Evolutionary conservation across 2,797 vertebrate species (phyloP).

Genomic region (Argentina silus): DNA sequence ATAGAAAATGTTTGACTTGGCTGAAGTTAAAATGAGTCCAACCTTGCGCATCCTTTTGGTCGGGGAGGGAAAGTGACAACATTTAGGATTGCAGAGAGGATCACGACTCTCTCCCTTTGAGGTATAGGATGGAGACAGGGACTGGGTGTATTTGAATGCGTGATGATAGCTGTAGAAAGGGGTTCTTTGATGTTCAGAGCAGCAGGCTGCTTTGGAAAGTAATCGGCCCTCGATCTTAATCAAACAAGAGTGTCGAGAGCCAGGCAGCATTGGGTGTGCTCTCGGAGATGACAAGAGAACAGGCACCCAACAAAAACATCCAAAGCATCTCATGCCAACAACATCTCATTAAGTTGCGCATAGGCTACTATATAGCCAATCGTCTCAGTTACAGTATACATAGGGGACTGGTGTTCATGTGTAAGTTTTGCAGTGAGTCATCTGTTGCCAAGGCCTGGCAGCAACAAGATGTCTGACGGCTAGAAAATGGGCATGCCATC

Average conservation of each 20-base stretch:
- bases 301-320: neutral
- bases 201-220: neutral
- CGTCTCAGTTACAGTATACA: neutral
- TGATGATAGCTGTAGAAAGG: neutral
- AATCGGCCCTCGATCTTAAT: neutral
- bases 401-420: neutral
- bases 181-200: neutral
- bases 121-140: neutral
- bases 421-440: conserved; percentile 3
- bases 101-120: conserved; percentile 7
- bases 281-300: neutral
- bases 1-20: neutral
- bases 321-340: neutral
- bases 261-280: neutral
- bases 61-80: neutral
- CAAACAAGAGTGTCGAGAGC: neutral
- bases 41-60: neutral
- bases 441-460: neutral
- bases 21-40: neutral
- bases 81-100: neutral
- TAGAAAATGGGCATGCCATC: neutral
- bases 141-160: neutral
- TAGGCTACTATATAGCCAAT: neutral
- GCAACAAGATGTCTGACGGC: neutral
- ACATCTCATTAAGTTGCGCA: neutral